Conservation (phyloP, 2,113 vertebrate genomes). For the Nipponia nippon region DNA sequence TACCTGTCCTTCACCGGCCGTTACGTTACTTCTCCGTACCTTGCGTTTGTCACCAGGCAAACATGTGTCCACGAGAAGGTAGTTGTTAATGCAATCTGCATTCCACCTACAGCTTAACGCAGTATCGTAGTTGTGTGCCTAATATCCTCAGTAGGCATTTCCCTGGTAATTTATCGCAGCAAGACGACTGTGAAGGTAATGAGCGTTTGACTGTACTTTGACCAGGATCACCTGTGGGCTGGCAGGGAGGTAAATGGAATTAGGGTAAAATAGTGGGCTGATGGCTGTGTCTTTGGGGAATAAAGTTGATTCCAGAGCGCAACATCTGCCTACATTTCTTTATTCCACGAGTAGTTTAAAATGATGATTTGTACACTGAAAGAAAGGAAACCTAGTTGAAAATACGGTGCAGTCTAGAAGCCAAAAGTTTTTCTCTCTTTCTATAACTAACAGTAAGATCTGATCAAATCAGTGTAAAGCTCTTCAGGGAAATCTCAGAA, state of each 20-base stretch:
- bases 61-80: accelerated
- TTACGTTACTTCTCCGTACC: not conserved
- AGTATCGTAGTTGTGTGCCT: too few relatives aligned
- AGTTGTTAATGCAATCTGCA: not conserved
- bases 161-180: not conserved
- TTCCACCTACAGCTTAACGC: not conserved
- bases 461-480: not conserved
- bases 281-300: not conserved
- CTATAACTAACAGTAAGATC: not conserved
- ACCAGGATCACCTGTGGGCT: not conserved
- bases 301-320: not conserved
- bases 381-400: not conserved
- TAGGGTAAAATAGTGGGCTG: not conserved
- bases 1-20: not conserved
- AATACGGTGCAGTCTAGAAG: not conserved
- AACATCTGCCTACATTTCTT: not conserved
- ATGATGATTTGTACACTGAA: not conserved
- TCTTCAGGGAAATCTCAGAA: conserved; percentile 38
- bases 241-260: not conserved
- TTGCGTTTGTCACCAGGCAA: not conserved
- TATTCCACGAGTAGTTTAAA: not conserved
- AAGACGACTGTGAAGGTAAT: not conserved
- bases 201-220: not conserved
- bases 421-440: not conserved
- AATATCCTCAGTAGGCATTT: not conserved